Evolutionary conservation across 53 echinoderm and acorn worm genomes (phyloP).

Genomic region (Echinometra lucunter): DNA sequence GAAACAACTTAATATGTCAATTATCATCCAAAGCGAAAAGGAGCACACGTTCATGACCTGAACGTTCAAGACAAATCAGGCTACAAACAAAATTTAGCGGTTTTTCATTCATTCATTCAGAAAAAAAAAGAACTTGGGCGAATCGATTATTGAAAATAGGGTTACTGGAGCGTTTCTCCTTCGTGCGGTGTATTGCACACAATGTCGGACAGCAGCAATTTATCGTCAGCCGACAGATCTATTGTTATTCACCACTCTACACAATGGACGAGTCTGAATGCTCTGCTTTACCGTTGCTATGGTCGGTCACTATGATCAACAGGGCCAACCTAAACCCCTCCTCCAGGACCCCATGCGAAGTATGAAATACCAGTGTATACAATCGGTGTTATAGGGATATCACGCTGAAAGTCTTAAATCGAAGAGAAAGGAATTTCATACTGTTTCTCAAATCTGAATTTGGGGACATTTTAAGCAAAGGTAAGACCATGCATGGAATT

Average conservation of each 20-base stretch:
- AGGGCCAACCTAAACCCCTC: constrained; percentile 30
- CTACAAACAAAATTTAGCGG: background rate
- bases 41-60: background rate
- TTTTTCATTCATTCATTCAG: constrained; percentile 46
- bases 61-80: too few relatives aligned
- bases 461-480: background rate
- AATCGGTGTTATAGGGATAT: constrained; percentile 11
- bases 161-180: background rate
- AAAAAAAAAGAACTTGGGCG: background rate
- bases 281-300: constrained; percentile 36
- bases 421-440: background rate
- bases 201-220: background rate
- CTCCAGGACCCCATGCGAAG: constrained; percentile 23
- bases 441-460: background rate
- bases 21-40: too few relatives aligned
- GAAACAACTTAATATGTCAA: too few relatives aligned
- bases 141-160: background rate
- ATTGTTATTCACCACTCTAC: constrained; percentile 24
- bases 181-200: background rate
- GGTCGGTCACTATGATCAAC: constrained; percentile 60
- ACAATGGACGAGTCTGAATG: constrained; percentile 61
- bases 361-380: background rate
- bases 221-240: background rate
- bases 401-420: background rate
- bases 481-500: background rate